phyloP scores from a whole-genome alignment of 2,888 invertebrate species.

The Hemithea aestivaria region DNA sequence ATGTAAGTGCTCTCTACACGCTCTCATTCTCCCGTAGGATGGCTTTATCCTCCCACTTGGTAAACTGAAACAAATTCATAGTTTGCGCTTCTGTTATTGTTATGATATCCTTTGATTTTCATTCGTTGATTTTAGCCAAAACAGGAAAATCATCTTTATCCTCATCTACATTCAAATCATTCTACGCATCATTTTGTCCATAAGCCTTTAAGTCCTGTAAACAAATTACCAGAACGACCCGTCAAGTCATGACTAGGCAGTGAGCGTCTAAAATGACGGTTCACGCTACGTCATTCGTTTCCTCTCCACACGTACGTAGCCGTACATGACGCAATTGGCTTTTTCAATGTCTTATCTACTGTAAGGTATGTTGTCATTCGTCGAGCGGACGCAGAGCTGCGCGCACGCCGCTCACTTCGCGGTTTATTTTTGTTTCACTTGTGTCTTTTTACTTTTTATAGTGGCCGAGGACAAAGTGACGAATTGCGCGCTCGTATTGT shows the following conservation, averaged over 20 bases:
- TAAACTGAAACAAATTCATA: slow-evolving; percentile 22
- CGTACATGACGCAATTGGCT: slow-evolving; percentile 77
- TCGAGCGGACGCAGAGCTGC: slow-evolving; percentile 66
- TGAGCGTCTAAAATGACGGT: slow-evolving; percentile 67
- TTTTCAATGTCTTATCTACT: slow-evolving; percentile 79
- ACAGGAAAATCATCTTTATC: slow-evolving; percentile 3
- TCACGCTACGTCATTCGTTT: slow-evolving; percentile 68
- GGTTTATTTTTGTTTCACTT: slow-evolving; percentile 66
- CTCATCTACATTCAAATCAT: not conserved
- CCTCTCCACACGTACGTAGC: slow-evolving; percentile 73
- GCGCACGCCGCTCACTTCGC: slow-evolving; percentile 57
- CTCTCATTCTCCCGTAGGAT: slow-evolving; percentile 39
- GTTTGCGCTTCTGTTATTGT: slow-evolving; percentile 6
- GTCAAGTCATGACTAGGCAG: slow-evolving; percentile 50
- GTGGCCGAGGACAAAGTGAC: slow-evolving; percentile 71
- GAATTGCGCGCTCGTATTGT: slow-evolving; percentile 64
- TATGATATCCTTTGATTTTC: slow-evolving; percentile 10
- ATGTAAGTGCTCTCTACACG: slow-evolving; percentile 32
- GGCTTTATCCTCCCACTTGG: slow-evolving; percentile 23
- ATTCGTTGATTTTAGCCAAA: slow-evolving; percentile 3
- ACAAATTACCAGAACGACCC: slow-evolving; percentile 43
- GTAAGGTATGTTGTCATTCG: slow-evolving; percentile 75
- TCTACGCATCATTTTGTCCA: slow-evolving; percentile 3
- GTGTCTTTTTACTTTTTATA: slow-evolving; percentile 62
- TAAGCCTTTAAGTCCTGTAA: slow-evolving; percentile 39